These are phyloP conservation scores for Microctenopoma stevenorrisi DNA, from an alignment of 2,797 vertebrate species.

Conservation along the genomic window DNA sequence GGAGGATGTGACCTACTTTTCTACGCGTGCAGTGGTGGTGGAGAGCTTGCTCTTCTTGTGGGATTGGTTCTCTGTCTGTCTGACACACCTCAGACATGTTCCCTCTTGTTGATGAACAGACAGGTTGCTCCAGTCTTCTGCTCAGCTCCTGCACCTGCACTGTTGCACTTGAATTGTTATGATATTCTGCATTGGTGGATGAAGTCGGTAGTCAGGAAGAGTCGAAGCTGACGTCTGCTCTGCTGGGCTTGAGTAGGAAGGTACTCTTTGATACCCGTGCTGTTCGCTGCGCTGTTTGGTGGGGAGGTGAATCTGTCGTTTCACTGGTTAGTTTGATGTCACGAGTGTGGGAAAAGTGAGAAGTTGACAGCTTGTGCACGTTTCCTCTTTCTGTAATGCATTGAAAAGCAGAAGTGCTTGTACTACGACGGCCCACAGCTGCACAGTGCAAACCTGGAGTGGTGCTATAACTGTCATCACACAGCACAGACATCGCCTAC, in stretches of 20 bases:
- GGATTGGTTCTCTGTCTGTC: background rate
- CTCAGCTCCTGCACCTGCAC: slow-evolving; percentile 3
- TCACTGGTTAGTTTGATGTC: slow-evolving; percentile 4
- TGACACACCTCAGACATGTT: slow-evolving; percentile 46
- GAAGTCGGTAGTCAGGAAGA: no score
- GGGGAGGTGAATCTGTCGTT: slow-evolving; percentile 21
- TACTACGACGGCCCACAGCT: slow-evolving; percentile 29
- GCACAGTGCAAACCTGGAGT: background rate
- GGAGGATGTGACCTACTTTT: slow-evolving; percentile 54
- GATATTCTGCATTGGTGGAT: background rate
- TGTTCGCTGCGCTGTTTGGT: slow-evolving; percentile 8
- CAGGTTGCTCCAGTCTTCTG: slow-evolving; percentile 36
- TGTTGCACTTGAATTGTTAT: background rate
- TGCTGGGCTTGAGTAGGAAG: background rate
- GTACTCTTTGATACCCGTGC: background rate
- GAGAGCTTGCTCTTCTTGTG: slow-evolving; percentile 41
- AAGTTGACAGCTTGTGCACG: slow-evolving; percentile 11
- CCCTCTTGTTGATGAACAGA: slow-evolving; percentile 41
- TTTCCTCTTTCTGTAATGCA: slow-evolving; percentile 62
- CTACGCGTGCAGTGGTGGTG: background rate
- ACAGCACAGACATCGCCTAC: background rate
- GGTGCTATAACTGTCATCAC: background rate
- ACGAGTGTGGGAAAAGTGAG: slow-evolving; percentile 16
- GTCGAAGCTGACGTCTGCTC: background rate
- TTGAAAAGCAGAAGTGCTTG: slow-evolving; percentile 46